Conservation (phyloP, 2,888 invertebrate species). For the Torymus aiolomorphi region DNA sequence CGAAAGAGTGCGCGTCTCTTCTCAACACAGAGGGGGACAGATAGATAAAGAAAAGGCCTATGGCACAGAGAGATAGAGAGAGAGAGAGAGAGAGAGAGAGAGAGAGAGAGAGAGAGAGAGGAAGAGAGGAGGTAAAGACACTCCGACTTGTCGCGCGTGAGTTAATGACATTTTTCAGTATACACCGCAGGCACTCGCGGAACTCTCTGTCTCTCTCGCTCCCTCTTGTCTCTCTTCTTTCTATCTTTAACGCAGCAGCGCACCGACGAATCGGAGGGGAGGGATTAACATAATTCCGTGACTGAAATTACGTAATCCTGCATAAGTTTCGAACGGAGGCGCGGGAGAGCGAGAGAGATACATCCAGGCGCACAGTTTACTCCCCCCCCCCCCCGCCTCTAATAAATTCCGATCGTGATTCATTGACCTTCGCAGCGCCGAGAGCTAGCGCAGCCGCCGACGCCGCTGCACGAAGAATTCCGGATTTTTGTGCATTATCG, state of each 20-base stretch:
- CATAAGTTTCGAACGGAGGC: conserved; percentile 38
- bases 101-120: conserved; percentile 16
- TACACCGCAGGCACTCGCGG: conserved; percentile 24
- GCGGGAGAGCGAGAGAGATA: conserved; percentile 39
- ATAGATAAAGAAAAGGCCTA: too few species aligned
- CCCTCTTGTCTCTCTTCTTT: too few species aligned
- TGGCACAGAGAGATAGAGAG: conserved; percentile 7
- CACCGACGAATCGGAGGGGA: background rate
- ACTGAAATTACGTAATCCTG: conserved; percentile 56
- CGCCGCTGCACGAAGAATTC: conserved; percentile 26
- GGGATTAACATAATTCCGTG: conserved; percentile 55
- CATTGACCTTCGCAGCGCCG: conserved; percentile 46
- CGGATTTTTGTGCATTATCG: conserved; percentile 38
- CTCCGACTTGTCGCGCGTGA: conserved; percentile 18
- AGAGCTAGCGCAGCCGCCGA: background rate
- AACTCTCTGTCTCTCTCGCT: conserved; percentile 19
- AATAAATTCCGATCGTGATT: conserved; percentile 57
- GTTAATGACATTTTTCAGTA: conserved; percentile 53
- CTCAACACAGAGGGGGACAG: conserved; percentile 1
- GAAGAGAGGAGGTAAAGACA: background rate
- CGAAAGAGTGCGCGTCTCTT: conserved; percentile 3
- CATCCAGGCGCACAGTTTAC: conserved; percentile 43
- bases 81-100: conserved; percentile 21
- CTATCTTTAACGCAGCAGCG: background rate
- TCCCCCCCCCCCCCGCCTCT: conserved; percentile 15